phyloP scores from a whole-genome alignment of 30 jellyfish, hydroid and myxozoan species.

The Aurelia sp. region DNA sequence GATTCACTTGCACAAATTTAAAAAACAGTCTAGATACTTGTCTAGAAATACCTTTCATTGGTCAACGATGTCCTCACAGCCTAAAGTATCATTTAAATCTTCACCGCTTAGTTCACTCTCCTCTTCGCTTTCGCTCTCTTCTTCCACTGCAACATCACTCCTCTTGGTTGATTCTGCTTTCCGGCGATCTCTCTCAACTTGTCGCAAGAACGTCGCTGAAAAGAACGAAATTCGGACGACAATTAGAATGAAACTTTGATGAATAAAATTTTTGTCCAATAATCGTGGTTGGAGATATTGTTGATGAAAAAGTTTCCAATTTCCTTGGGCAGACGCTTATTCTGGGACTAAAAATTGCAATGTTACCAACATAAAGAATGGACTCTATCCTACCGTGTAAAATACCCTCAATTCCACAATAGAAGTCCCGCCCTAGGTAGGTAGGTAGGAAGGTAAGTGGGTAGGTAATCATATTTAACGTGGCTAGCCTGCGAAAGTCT shows the following conservation, averaged over 20 bases:
- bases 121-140: not conserved
- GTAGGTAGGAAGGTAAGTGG: too few relatives aligned
- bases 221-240: not conserved
- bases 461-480: too few relatives aligned
- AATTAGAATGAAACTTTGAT: not conserved
- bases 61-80: not conserved
- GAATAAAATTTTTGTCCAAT: not conserved
- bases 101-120: conserved; percentile 9
- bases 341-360: too few relatives aligned
- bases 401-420: too few relatives aligned
- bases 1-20: too few relatives aligned
- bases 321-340: too few relatives aligned
- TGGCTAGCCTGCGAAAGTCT: too few relatives aligned
- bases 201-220: conserved; percentile 75
- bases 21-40: not conserved
- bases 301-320: too few relatives aligned
- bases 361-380: too few relatives aligned
- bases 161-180: conserved; percentile 15
- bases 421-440: too few relatives aligned
- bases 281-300: not conserved
- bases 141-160: not conserved
- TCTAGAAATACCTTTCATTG: not conserved
- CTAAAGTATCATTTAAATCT: conserved; percentile 9
- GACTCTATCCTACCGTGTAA: too few relatives aligned
- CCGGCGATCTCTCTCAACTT: conserved; percentile 58